Base-by-base conservation (phyloP, 2,113 vertebrate genomes). In the Tangachromis dhanisi region DNA sequence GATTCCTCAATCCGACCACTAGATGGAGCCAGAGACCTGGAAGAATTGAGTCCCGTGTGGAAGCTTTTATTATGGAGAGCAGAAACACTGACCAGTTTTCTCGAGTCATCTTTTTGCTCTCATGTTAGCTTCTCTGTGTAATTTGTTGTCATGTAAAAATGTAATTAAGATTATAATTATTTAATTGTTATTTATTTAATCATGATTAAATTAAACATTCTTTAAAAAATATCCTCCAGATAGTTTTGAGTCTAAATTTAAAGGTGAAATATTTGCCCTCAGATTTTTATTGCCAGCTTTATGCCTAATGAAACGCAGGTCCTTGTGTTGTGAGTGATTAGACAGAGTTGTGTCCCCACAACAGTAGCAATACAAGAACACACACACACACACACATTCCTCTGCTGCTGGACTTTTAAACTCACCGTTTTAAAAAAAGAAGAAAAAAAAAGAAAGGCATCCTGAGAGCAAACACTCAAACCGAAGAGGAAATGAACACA, bases 401-500 rank as follows among this genome's bases (percentile, higher is more conserved):
- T 81, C 26, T 73, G 33, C 78, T 73, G 21, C 66, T 73, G 79
- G 78, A 80, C 45, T 49, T 81, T 81, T 57, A 42, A 40, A 54
- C 8, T 21, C n/a, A 0, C 4, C 2, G 0, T 54, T 86, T 8
- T 14, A 14, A 57, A 78, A 51, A 63, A 78, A 12, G n/a, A 38
- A 40, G 2, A 8, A 49, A 76, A 24, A 24, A 2, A 26, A 55
- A 31, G 14, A 63, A 63, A 33, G 26, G 59, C 84, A 51, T 57
- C 21, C 40, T 31, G 40, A 49, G 83, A 86, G 68, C 80, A 86
- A 92, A 90, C 86, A 73, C 82, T 89, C 81, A 81, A 86, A 85
- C 79, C 19, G 3, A 73, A 89, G 78, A 94, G 90, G 92, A 92
- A 94, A 94, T 90, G 86, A 92, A 84, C 49, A 88, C 92, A 92